Conservation (phyloP, 2,797 vertebrate genomes). For the Thalassophryne amazonica region DNA sequence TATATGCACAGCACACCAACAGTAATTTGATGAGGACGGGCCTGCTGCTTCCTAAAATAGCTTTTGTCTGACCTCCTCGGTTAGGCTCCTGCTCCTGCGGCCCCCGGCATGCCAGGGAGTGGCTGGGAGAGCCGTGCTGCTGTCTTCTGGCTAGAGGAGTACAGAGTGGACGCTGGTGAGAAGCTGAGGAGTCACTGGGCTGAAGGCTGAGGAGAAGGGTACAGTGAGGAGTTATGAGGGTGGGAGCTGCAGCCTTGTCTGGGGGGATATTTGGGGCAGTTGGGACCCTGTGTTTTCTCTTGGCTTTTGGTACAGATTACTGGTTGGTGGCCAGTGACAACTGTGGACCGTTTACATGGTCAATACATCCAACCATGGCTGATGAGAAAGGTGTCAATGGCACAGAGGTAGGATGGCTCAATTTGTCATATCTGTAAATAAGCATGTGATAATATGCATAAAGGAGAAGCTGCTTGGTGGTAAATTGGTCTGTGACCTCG, state of each 20-base stretch:
- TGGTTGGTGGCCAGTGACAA: slow-evolving; percentile 86
- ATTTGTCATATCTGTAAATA: too few species aligned
- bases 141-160: slow-evolving; percentile 21
- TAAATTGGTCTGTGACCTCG: too few species aligned
- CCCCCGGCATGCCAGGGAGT: slow-evolving; percentile 40
- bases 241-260: slow-evolving; percentile 73
- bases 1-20: slow-evolving; percentile 18
- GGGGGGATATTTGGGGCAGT: slow-evolving; percentile 79
- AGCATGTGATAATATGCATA: too few species aligned
- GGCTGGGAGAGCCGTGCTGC: slow-evolving; percentile 9
- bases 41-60: slow-evolving; percentile 80
- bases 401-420: slow-evolving; percentile 60
- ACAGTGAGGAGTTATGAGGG: slow-evolving; percentile 77
- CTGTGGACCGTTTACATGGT: slow-evolving; percentile 62
- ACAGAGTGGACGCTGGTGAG: slow-evolving; percentile 15
- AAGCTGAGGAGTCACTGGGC: slow-evolving; percentile 4
- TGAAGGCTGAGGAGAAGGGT: neutral
- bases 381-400: slow-evolving; percentile 39
- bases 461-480: too few species aligned
- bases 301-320: slow-evolving; percentile 87
- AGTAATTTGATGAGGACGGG: slow-evolving; percentile 66
- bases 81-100: slow-evolving; percentile 21
- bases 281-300: slow-evolving; percentile 81
- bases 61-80: slow-evolving; percentile 28
- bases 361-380: neutral